Conservation (phyloP, 2,888 invertebrate genomes). For the Timandra comae region DNA sequence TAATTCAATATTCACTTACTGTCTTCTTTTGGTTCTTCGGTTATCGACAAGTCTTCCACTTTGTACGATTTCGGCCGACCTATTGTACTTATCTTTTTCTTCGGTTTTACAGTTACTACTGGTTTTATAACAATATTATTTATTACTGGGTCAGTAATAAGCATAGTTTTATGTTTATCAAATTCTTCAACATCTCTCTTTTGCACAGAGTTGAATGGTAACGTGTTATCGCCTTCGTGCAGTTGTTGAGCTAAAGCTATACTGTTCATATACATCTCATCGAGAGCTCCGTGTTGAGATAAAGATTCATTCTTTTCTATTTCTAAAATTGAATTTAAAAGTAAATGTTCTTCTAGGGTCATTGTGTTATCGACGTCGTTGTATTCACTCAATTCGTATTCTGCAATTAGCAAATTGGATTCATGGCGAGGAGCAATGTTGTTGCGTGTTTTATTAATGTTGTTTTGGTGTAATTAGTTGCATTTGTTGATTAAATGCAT, state of each 20-base stretch:
- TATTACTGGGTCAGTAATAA: neutral
- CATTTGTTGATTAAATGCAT: slow-evolving; percentile 10
- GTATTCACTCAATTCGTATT: slow-evolving; percentile 30
- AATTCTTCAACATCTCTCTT: slow-evolving; percentile 36
- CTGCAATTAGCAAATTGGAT: slow-evolving; percentile 38
- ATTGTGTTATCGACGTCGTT: slow-evolving; percentile 32
- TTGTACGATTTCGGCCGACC: slow-evolving; percentile 56
- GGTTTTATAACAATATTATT: slow-evolving; percentile 2
- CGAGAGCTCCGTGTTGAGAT: slow-evolving; percentile 42
- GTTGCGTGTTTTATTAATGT: slow-evolving; percentile 17
- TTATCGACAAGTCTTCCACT: slow-evolving; percentile 42
- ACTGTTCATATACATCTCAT: slow-evolving; percentile 52
- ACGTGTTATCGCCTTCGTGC: no score
- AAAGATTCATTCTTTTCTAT: slow-evolving; percentile 44
- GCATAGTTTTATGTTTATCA: slow-evolving; percentile 11
- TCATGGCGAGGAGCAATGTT: slow-evolving; percentile 7
- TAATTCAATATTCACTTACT: slow-evolving; percentile 42
- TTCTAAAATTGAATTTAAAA: slow-evolving; percentile 47
- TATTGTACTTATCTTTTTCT: slow-evolving; percentile 32
- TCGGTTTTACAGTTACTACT: slow-evolving; percentile 11
- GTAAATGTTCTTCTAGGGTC: slow-evolving; percentile 43
- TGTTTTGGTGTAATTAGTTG: slow-evolving; percentile 1
- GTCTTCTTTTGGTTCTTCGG: slow-evolving; percentile 24
- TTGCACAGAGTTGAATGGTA: slow-evolving; percentile 34
- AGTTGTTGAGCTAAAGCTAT: slow-evolving; percentile 48